These are phyloP conservation scores for Saxicola maurus DNA, from an alignment of 2,797 vertebrate species.

Conservation along the genomic window DNA sequence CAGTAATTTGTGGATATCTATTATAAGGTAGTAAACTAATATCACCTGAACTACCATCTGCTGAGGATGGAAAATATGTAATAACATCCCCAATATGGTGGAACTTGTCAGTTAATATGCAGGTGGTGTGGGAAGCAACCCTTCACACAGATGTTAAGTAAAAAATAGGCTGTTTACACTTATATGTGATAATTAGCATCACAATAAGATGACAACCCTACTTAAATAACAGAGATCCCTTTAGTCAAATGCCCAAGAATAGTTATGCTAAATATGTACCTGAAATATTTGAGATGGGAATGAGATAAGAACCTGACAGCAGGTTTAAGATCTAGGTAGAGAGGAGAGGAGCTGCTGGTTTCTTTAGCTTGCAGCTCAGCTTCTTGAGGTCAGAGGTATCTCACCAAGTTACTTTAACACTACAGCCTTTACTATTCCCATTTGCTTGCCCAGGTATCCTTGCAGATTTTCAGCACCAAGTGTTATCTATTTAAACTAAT, in stretches of 20 bases:
- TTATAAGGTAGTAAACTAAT: constrained; percentile 20
- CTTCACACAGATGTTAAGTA: constrained; percentile 42
- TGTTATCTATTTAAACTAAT: not conserved
- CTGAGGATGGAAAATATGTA: constrained; percentile 30
- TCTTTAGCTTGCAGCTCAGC: not conserved
- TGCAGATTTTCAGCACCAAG: not conserved
- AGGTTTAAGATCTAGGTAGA: not conserved
- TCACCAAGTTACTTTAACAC: not conserved
- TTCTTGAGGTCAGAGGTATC: not conserved
- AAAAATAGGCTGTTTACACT: constrained; percentile 29
- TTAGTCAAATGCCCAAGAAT: not conserved
- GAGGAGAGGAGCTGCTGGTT: not conserved
- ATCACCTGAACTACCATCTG: constrained; percentile 25
- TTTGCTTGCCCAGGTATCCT: not conserved
- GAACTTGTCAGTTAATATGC: not conserved
- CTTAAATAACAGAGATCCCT: constrained; percentile 15
- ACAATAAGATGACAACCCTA: not conserved
- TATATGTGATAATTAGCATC: not conserved
- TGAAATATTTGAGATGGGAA: not conserved
- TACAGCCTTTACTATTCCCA: not conserved
- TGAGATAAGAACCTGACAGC: not conserved
- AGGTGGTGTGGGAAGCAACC: constrained; percentile 38
- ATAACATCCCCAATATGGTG: not conserved
- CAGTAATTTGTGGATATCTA: not conserved
- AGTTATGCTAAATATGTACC: not conserved